Evolutionary conservation across 2,797 vertebrate species (phyloP), one percentile per base, ranked within the genome.

Genomic region (Enteromius radiatus): DNA sequence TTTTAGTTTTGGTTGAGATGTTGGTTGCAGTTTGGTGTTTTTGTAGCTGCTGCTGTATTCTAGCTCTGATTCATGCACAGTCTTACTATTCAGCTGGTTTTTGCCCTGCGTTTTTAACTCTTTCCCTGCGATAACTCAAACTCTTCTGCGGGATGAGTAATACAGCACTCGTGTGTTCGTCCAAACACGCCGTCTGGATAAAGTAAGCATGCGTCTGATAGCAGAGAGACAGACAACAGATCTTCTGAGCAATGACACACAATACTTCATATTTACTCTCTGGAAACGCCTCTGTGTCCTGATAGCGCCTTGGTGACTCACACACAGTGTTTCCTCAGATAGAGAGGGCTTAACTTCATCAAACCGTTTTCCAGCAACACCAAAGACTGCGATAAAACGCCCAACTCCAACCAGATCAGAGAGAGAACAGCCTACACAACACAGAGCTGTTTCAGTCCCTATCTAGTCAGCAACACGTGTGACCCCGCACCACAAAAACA

Each of bases 301-400:
- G 70, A 85, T 86, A 41, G 38, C 38, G 38, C 38, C 38, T 41
- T 9, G 38, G 38, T 41, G 38, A 41, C 38, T 41, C 36, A 38
- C 38, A 11, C 38, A 11, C 38, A 2, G 9, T 11, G 43, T 43
- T 12, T 43, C 14, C 43, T 14, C 84, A 86, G 85, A 88, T 78
- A 70, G 47, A 47, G 59, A 67, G 74, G 54, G 76, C 78, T 84
- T 85, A 56, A 36, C 70, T 84, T 73, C 70, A 65, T 47, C 19
- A 4, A 82, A 54, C 75, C 26, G 31, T 83, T 85, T 21, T 73
- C 52, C 79, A 79, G 45, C 17, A 41, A 63, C 81, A 68, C 79
- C 83, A 69, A 65, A 54, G 80, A 75, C 70, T 79, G 31, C 68
- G 74, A 83, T 78, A 61, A 77, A 54, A 70, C 38, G 4, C 41